phyloP scores from a whole-genome alignment of 2,797 vertebrate genomes.

The Siniperca obscura region DNA sequence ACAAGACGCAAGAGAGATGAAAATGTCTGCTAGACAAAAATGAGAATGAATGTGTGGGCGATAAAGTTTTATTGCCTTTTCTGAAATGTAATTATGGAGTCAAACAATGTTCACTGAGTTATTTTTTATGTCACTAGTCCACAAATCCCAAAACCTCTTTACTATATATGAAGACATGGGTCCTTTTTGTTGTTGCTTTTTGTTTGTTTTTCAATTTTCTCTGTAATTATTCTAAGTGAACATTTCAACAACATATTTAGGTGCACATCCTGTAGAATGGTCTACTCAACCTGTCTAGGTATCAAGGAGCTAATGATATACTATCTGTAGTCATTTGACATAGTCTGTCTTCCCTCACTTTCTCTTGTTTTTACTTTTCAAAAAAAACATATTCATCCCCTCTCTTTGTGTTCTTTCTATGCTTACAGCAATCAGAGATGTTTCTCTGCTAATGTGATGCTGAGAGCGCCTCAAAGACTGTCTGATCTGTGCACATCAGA shows the following conservation, averaged over 20 bases:
- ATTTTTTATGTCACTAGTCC: conserved; percentile 48
- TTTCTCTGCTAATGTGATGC: conserved; percentile 44
- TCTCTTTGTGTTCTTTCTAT: conserved; percentile 30
- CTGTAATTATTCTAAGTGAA: conserved; percentile 33
- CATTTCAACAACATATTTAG: conserved; percentile 34
- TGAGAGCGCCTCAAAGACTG: conserved; percentile 45
- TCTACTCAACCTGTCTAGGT: not conserved
- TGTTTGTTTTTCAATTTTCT: conserved; percentile 8
- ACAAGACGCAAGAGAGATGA: conserved; percentile 43
- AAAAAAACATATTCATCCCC: conserved; percentile 25
- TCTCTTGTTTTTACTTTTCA: conserved; percentile 35
- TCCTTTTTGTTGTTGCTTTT: conserved; percentile 26
- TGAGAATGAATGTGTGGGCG: conserved; percentile 66
- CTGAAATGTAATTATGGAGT: conserved; percentile 59
- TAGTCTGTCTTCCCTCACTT: conserved; percentile 29
- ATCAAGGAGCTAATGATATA: conserved; percentile 36
- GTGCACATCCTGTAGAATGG: conserved; percentile 28
- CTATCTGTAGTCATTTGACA: conserved; percentile 40
- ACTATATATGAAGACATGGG: conserved; percentile 13
- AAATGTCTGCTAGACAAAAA: conserved; percentile 63
- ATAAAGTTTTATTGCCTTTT: conserved; percentile 75
- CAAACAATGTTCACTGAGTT: conserved; percentile 59
- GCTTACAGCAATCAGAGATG: conserved; percentile 44
- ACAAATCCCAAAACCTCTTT: conserved; percentile 37
- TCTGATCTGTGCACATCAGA: conserved; percentile 69